Percentiles rank a stretch among this genome's conserved stretches.
phyloP scores from a whole-genome alignment of 2,797 vertebrate genomes.

The Oryzias dopingdopingensis region DNA sequence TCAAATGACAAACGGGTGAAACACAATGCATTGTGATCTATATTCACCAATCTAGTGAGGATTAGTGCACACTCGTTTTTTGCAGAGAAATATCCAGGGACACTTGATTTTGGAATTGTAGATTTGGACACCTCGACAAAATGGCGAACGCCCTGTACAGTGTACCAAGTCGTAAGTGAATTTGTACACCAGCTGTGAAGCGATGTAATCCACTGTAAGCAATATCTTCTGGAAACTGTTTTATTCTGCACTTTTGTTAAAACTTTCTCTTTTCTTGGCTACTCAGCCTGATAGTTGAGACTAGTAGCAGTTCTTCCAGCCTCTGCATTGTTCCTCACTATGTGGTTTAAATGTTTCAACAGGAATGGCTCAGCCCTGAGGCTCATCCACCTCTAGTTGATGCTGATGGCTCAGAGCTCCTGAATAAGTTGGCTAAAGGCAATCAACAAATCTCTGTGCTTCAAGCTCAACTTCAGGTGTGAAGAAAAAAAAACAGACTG shows the following conservation, averaged over 20 bases:
- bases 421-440: slow-evolving; percentile 82
- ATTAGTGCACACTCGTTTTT: no score
- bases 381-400: slow-evolving; percentile 40
- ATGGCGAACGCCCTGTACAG: slow-evolving; percentile 1
- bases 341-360: slow-evolving; percentile 32
- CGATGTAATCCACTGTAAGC: slow-evolving; percentile 11
- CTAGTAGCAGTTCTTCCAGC: slow-evolving; percentile 10
- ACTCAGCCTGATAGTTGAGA: not conserved
- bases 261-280: not conserved
- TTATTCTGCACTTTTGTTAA: slow-evolving; percentile 5
- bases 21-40: no score
- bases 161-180: not conserved
- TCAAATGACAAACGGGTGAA: no score
- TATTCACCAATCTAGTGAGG: no score
- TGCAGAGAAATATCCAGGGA: no score
- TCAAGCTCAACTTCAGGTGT: slow-evolving; percentile 86
- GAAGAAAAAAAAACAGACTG: slow-evolving; percentile 10
- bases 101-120: no score
- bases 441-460: slow-evolving; percentile 83
- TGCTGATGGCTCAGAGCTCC: slow-evolving; percentile 64
- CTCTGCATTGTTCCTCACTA: slow-evolving; percentile 12
- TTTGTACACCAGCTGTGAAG: slow-evolving; percentile 2
- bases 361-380: slow-evolving; percentile 72
- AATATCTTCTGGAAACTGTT: slow-evolving; percentile 16
- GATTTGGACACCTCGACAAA: no score